phyloP scores from a whole-genome alignment of 2,888 invertebrate species.

The Patella pellucida region DNA sequence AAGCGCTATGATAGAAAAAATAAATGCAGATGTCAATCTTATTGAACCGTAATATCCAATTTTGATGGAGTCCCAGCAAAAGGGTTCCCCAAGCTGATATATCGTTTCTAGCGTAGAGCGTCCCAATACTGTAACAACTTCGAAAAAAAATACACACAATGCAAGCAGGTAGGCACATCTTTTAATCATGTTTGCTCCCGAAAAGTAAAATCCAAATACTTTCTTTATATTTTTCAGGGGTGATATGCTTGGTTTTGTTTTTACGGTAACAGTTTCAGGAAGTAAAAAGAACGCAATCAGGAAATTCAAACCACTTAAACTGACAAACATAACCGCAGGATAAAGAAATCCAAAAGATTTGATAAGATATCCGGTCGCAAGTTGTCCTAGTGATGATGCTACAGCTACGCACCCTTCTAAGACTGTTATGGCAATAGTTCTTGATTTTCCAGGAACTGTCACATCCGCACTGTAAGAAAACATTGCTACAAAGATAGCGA shows the following conservation, averaged over 20 bases:
- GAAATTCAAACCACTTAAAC: slow-evolving; percentile 18
- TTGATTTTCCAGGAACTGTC: slow-evolving; percentile 34
- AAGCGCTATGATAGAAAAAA: slow-evolving; percentile 32
- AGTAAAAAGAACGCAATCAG: slow-evolving; percentile 30
- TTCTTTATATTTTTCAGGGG: slow-evolving; percentile 31
- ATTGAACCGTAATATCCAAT: slow-evolving; percentile 37
- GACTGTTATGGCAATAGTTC: slow-evolving; percentile 35
- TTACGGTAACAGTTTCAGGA: slow-evolving; percentile 32
- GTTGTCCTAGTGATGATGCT: slow-evolving; percentile 23
- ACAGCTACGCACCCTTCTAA: slow-evolving; percentile 38
- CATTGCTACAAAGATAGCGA: slow-evolving; percentile 29
- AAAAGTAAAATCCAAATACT: slow-evolving; percentile 35
- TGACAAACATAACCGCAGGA: slow-evolving; percentile 26
- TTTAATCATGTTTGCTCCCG: slow-evolving; percentile 21
- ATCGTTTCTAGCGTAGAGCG: slow-evolving; percentile 35
- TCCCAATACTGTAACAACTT: slow-evolving; percentile 27
- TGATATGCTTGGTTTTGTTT: slow-evolving; percentile 22
- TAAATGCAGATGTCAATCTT: slow-evolving; percentile 27
- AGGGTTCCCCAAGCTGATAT: slow-evolving; percentile 41
- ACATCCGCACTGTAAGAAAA: slow-evolving; percentile 40
- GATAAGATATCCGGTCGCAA: slow-evolving; percentile 41
- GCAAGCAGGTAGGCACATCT: slow-evolving; percentile 36
- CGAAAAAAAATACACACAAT: slow-evolving; percentile 28
- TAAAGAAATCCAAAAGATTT: slow-evolving; percentile 30
- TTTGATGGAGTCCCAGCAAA: slow-evolving; percentile 44